Percentiles rank a stretch among this genome's conserved stretches.
Conservation (phyloP, 2,888 invertebrate species). For the Amitus sp. region DNA sequence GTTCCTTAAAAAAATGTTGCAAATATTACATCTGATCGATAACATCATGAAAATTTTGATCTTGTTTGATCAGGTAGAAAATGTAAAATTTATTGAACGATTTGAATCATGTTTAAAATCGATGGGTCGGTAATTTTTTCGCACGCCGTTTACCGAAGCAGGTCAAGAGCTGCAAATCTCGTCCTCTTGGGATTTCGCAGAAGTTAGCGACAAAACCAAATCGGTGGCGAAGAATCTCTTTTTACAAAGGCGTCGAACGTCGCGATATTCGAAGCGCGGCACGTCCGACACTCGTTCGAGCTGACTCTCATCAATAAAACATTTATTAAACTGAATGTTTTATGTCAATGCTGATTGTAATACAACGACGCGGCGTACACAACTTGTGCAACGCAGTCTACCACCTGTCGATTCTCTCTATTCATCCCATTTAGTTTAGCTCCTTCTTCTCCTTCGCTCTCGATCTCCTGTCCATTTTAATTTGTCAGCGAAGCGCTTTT, state of each 20-base stretch:
- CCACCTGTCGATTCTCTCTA: conserved; percentile 28
- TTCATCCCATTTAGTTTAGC: conserved; percentile 15
- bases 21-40: no score
- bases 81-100: no score
- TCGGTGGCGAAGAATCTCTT: conserved; percentile 11
- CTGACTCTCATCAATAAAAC: conserved; percentile 43
- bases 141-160: neutral
- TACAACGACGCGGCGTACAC: conserved; percentile 31
- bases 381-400: conserved; percentile 28
- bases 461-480: conserved; percentile 36
- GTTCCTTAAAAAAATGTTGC: no score
- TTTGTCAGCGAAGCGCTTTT: conserved; percentile 37
- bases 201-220: conserved; percentile 4
- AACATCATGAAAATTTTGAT: no score
- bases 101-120: no score
- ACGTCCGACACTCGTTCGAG: conserved; percentile 38
- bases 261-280: conserved; percentile 37
- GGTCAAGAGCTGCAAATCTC: conserved; percentile 14
- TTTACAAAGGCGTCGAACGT: conserved; percentile 26
- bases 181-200: conserved; percentile 11
- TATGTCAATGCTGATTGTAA: conserved; percentile 40
- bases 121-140: no score
- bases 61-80: no score
- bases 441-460: conserved; percentile 14
- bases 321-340: conserved; percentile 42